phyloP scores from a whole-genome alignment of 2,888 invertebrate species.

The Ectropis crepuscularia region DNA sequence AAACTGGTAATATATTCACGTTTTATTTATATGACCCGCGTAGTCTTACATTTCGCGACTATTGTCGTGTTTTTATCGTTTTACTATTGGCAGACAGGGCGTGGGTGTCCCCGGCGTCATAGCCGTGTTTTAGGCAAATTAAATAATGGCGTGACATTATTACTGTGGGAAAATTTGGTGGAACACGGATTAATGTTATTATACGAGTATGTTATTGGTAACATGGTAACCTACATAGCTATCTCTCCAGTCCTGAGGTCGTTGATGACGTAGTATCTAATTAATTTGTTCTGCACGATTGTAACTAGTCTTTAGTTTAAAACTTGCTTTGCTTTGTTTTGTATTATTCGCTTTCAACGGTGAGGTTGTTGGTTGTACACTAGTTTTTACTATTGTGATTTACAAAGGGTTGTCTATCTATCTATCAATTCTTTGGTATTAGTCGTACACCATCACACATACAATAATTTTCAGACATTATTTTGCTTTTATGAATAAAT shows the following conservation, averaged over 20 bases:
- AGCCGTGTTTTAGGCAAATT: conserved; percentile 55
- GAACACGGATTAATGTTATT: conserved; percentile 16
- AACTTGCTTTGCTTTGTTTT: no score
- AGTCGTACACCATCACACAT: no score
- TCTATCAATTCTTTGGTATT: no score
- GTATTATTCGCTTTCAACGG: no score
- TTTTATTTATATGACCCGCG: conserved; percentile 61
- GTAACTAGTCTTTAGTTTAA: background rate
- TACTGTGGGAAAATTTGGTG: conserved; percentile 54
- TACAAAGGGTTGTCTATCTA: no score
- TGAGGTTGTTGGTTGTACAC: no score
- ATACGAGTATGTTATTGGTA: conserved; percentile 11
- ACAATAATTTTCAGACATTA: no score
- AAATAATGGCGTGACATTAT: conserved; percentile 62
- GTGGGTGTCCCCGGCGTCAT: conserved; percentile 54
- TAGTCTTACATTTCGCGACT: conserved; percentile 73
- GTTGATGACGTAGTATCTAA: conserved; percentile 2
- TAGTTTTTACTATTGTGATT: no score
- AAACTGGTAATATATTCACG: conserved; percentile 74
- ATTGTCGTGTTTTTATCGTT: conserved; percentile 65
- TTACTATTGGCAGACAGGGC: conserved; percentile 51
- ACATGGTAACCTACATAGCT: conserved; percentile 15
- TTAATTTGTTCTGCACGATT: background rate
- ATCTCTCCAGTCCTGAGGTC: background rate
- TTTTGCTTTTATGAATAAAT: no score